Base-by-base conservation (phyloP, 30 jellyfish, hydroid and myxozoan species). In the Hydractinia symbiolongicarpus region DNA sequence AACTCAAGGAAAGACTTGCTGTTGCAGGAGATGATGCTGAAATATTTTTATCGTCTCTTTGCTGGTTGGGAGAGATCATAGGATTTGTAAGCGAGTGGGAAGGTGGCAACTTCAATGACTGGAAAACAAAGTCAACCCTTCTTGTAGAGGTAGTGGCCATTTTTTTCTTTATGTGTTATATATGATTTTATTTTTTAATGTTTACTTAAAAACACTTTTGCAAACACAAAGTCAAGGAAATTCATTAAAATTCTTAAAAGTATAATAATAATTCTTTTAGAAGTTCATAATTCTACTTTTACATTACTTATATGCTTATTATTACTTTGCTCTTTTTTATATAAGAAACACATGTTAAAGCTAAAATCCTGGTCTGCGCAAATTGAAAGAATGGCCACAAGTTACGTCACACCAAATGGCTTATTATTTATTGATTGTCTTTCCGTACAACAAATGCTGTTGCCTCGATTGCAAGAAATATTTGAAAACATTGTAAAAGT, bases 341-440 rank as follows among this genome's bases (percentile, higher is more conserved):
- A 64, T 50, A 68, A 88, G 96, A 89, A 83, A 83, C 94, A 80
- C 83, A 91, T 89, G 40, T 81, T 82, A 82, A 88, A 81, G 14
- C 64, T 89, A 40, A 79, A 81, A 54, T 57, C 69, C 5, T 83
- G 94, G 94, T 60, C 64, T 44, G 88, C 72, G 6, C 85, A 77
- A 66, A 88, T 89, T n/a, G 81, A 73, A 5, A 73, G 55, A 40
- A 76, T 89, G 64, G 85, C 77, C 3, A 52, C 40, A 15, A 83
- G 88, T 52, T 56, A 82, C 50, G 9, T 30, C 44, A 79, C 93
- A 5, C 53, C 94, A 15, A 84, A 89, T 57, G 90, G 94, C 8
- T 54, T 89, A 9, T 76, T 89, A 53, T 84, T 73, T 58, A 91
- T 89, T 64, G 94, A 89, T 74, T 73, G 84, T 13, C 68, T 79